A percentile compares a stretch with the other conserved stretches of the same genome.
These are phyloP conservation scores for Xerus inauris DNA, from an alignment of 2,113 vertebrate species.

Conservation along the genomic window DNA sequence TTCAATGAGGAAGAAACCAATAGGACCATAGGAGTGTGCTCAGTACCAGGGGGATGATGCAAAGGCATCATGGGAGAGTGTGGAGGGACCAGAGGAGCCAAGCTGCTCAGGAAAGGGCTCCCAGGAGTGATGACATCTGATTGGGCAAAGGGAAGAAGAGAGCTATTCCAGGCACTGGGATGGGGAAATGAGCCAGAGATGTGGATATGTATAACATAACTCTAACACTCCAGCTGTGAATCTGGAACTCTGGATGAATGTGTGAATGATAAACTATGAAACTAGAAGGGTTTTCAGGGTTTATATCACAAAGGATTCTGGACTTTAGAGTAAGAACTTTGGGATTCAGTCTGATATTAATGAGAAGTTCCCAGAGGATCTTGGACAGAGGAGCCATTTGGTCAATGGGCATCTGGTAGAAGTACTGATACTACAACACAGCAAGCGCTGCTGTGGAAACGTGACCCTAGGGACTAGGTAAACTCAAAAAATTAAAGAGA, in stretches of 20 bases:
- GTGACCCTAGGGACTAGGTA: no score
- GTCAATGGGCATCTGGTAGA: not conserved
- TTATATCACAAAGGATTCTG: not conserved
- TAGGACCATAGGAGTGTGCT: no score
- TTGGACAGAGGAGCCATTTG: not conserved
- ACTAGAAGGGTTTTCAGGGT: not conserved
- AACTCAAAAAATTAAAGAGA: not conserved
- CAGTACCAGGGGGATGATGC: rapidly evolving
- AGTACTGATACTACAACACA: not conserved
- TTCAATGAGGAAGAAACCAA: not conserved
- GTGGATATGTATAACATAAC: no score
- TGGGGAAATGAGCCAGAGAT: not conserved
- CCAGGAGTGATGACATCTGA: not conserved
- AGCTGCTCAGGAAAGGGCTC: not conserved
- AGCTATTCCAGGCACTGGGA: rapidly evolving
- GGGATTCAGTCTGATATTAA: not conserved
- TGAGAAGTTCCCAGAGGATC: not conserved
- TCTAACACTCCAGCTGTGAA: not conserved
- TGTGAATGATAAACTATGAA: not conserved
- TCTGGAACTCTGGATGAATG: not conserved
- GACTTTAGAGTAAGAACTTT: not conserved
- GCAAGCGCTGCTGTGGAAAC: not conserved
- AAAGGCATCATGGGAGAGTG: rapidly evolving
- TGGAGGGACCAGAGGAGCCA: no score
- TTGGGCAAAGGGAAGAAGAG: not conserved